These are phyloP conservation scores for Melinaea marsaeus DNA, from an alignment of 2,888 invertebrate species.

Conservation along the genomic window DNA sequence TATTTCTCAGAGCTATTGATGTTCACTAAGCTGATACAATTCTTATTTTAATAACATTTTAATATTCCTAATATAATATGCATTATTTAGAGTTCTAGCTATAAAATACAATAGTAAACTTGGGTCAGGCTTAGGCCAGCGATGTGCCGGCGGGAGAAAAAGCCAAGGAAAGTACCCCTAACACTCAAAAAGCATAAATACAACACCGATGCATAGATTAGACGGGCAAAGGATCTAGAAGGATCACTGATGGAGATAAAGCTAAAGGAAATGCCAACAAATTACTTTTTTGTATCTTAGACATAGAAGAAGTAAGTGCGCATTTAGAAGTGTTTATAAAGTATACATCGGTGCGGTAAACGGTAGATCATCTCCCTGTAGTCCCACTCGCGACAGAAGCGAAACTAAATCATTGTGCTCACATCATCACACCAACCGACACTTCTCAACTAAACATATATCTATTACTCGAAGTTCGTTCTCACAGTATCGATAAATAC, in stretches of 20 bases:
- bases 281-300: not conserved
- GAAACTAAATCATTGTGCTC: conserved; percentile 60
- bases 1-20: conserved; percentile 76
- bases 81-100: conserved; percentile 77
- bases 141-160: conserved; percentile 45
- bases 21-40: conserved; percentile 78
- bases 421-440: conserved; percentile 66
- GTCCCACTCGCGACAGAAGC: conserved; percentile 64
- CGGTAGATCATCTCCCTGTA: conserved; percentile 56
- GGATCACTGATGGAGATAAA: not conserved
- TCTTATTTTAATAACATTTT: conserved; percentile 76
- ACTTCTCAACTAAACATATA: conserved; percentile 48
- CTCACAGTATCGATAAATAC: conserved; percentile 50
- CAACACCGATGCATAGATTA: conserved; percentile 35
- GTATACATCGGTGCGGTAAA: conserved; percentile 32
- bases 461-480: conserved; percentile 54
- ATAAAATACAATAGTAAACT: conserved; percentile 74
- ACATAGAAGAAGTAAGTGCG: not conserved
- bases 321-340: conserved; percentile 11
- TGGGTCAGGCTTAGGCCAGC: conserved; percentile 58
- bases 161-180: conserved; percentile 44
- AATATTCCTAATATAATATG: conserved; percentile 74
- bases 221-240: conserved; percentile 2
- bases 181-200: conserved; percentile 30
- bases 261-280: not conserved